phyloP scores from a whole-genome alignment of 2,113 vertebrate species.

The Chaetops frenatus region DNA sequence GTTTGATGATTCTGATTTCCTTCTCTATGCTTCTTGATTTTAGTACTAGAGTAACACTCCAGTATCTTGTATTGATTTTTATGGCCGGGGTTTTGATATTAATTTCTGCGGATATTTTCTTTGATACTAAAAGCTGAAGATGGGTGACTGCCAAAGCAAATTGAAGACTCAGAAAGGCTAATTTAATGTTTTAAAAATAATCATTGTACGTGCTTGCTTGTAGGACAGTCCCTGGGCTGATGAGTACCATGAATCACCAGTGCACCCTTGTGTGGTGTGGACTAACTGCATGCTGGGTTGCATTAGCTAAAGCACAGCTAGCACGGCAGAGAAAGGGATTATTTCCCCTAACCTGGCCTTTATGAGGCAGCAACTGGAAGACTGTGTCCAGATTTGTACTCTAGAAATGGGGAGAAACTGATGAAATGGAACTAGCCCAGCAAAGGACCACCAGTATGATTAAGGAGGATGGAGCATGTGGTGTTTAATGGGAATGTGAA shows the following conservation, averaged over 20 bases:
- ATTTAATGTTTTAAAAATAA: not conserved
- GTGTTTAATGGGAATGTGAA: not conserved
- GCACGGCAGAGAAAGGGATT: not conserved
- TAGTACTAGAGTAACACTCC: constrained; percentile 8
- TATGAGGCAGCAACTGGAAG: not conserved
- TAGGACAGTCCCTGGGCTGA: not conserved
- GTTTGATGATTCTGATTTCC: constrained; percentile 28
- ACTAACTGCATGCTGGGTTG: not conserved
- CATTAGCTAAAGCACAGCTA: not conserved
- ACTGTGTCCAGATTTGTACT: not conserved
- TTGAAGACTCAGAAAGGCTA: not conserved
- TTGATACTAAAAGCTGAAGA: not conserved
- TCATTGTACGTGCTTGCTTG: not conserved
- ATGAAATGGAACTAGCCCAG: not conserved
- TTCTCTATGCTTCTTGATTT: not conserved
- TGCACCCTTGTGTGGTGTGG: not conserved
- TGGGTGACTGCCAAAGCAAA: not conserved
- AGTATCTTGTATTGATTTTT: not conserved
- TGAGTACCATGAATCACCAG: not conserved
- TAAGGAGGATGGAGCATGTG: not conserved
- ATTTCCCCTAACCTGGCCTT: not conserved
- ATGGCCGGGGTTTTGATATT: not conserved
- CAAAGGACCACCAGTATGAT: not conserved
- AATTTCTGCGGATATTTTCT: not conserved
- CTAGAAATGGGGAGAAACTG: not conserved